Evolutionary conservation across 2,888 invertebrate genomes (phyloP).

Genomic region (Minunthozetes semirufus): DNA sequence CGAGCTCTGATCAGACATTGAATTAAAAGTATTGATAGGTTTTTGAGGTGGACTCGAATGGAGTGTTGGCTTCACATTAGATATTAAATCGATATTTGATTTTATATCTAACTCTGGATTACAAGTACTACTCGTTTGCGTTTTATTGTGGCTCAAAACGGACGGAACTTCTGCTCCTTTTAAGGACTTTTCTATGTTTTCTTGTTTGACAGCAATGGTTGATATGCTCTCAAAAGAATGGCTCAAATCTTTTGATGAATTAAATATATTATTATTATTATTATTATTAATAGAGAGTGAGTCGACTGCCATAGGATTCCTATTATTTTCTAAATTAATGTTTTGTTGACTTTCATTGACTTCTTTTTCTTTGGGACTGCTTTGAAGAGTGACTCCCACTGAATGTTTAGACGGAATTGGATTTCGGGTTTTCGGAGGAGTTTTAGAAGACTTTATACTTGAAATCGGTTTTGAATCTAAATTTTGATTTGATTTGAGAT

Average conservation of each 20-base stretch:
- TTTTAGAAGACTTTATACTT: not conserved
- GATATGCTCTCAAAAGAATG: not conserved
- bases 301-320: not conserved
- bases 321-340: not conserved
- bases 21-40: not conserved
- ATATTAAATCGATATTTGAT: not conserved
- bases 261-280: not conserved
- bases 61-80: not conserved
- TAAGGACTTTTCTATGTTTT: slow-evolving; percentile 1
- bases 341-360: not conserved
- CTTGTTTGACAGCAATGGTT: not conserved
- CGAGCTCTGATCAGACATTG: not conserved
- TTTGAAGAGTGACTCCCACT: not conserved
- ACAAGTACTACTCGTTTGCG: not conserved
- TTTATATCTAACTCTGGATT: not conserved
- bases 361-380: not conserved
- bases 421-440: not conserved
- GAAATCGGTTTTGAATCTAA: not conserved
- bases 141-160: not conserved
- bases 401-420: not conserved
- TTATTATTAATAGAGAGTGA: not conserved
- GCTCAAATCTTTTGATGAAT: not conserved
- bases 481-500: not conserved
- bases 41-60: not conserved
- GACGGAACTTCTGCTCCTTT: slow-evolving; percentile 3